Evolutionary conservation across 1,140 invertebrate genomes (phyloP).

Genomic region (Phthorimaea operculella): DNA sequence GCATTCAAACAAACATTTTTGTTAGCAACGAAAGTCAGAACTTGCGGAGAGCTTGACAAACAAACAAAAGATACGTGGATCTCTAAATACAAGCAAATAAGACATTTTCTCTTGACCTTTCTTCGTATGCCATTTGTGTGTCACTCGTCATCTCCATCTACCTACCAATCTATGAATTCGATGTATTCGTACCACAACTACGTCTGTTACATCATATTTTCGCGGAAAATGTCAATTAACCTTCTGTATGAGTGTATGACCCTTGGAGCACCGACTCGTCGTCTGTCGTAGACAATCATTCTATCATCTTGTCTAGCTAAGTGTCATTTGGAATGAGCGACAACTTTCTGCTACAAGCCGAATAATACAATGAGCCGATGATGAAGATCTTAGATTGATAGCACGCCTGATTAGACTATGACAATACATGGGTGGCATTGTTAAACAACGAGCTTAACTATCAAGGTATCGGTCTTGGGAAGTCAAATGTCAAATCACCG

Average conservation of each 20-base stretch:
- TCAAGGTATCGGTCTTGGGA: no score
- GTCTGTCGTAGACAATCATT: slow-evolving; percentile 1
- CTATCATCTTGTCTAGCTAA: neutral
- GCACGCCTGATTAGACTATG: no score
- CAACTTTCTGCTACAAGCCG: no score
- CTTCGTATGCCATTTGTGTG: neutral
- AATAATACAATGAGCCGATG: no score
- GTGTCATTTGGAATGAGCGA: no score
- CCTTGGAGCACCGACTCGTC: neutral
- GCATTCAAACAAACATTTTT: neutral
- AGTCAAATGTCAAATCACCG: no score
- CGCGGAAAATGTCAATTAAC: slow-evolving; percentile 3
- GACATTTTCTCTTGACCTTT: slow-evolving; percentile 1
- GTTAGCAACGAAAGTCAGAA: neutral
- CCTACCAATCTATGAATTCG: neutral
- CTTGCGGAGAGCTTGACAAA: neutral
- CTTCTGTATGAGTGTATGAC: no score
- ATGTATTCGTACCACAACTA: neutral
- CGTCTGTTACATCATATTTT: neutral
- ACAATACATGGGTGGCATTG: no score
- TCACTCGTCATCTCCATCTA: neutral
- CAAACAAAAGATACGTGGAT: neutral
- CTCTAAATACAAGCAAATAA: neutral
- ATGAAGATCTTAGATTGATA: no score
- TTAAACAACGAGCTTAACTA: no score